Conservation (phyloP, 1,140 invertebrate genomes). For the Mycetomoellerius zeteki region DNA sequence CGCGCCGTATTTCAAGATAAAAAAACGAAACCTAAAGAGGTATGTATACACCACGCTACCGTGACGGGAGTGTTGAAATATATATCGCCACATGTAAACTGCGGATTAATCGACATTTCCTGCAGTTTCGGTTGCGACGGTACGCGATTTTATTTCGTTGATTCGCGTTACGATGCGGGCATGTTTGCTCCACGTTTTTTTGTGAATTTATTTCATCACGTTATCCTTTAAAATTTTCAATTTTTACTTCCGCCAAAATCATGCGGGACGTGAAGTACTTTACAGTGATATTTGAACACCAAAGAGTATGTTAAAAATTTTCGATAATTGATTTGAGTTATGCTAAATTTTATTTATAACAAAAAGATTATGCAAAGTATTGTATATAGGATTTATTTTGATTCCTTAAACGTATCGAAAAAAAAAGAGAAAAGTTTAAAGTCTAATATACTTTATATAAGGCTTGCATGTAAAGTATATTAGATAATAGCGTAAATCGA, state of each 20-base stretch:
- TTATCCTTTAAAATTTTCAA: not conserved
- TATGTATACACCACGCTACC: not conserved
- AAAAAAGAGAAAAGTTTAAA: not conserved
- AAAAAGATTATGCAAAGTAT: not conserved
- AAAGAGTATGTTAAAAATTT: not conserved
- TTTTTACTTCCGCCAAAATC: not conserved
- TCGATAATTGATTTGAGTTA: too few species aligned
- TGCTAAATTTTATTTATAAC: not conserved
- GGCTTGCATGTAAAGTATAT: not conserved
- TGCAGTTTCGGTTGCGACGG: slow-evolving; percentile 1
- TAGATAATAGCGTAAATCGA: slow-evolving; percentile 12
- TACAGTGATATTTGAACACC: not conserved
- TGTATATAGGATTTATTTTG: not conserved
- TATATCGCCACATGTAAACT: slow-evolving; percentile 45
- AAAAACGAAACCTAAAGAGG: slow-evolving; percentile 20
- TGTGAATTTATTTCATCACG: not conserved
- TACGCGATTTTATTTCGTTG: slow-evolving; percentile 21
- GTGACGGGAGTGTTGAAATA: not conserved
- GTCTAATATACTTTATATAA: not conserved
- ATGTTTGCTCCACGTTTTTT: slow-evolving; percentile 1
- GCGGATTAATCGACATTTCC: slow-evolving; percentile 31
- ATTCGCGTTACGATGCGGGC: not conserved
- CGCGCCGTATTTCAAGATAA: slow-evolving; percentile 4
- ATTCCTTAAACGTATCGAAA: not conserved
- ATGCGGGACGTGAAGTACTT: not conserved